Evolutionary conservation across 2,113 vertebrate species (phyloP), one percentile per base, ranked within the genome.

Genomic region (Podocnemis expansa): DNA sequence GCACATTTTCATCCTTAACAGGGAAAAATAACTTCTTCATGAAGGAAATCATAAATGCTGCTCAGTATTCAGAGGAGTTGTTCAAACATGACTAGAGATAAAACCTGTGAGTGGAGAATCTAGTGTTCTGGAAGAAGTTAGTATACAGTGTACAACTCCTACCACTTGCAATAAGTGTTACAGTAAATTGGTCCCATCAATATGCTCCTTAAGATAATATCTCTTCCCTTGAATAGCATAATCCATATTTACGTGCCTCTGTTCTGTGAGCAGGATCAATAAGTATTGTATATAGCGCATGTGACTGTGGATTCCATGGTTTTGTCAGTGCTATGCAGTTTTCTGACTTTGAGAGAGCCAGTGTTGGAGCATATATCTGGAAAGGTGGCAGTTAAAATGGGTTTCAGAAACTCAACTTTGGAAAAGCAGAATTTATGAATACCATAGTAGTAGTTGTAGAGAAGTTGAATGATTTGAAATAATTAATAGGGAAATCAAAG

Each of bases 391-490:
- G 41, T 43, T 76, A 76, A 70, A 70, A 70, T 41, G 52, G n/a
- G 2, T 73, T 90, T 90, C 41, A n/a, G 67, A 38, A 31, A 4
- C 63, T n/a, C 63, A 47, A 47, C 7, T 25, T 22, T 4, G 34
- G 27, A 16, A 16, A 7, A 67, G 13, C 45, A 34, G 84, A 75
- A 2, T 22, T n/a, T 27, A 70, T 60, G 13, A 60, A 22, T 60
- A 3, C 8, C 0, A 0, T 45, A 0, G n/a, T 38, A 13, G 19
- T 79, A 60, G 29, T 17, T 80, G 13, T 54, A 22, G 78, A n/a
- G 49, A 54, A 22, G 47, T 80, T 25, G 47, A 78, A 58, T 24
- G 4, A 27, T 85, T 54, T 76, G 54, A 67, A 91, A 38, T 29
- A 84, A 9, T 82, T 45, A 13, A 41, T 0, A 55, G 43, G 3